A percentile compares a stretch with the other conserved stretches of the same genome.
Evolutionary conservation across 2,113 vertebrate genomes (phyloP).

Genomic region (Paralichthys olivaceus): DNA sequence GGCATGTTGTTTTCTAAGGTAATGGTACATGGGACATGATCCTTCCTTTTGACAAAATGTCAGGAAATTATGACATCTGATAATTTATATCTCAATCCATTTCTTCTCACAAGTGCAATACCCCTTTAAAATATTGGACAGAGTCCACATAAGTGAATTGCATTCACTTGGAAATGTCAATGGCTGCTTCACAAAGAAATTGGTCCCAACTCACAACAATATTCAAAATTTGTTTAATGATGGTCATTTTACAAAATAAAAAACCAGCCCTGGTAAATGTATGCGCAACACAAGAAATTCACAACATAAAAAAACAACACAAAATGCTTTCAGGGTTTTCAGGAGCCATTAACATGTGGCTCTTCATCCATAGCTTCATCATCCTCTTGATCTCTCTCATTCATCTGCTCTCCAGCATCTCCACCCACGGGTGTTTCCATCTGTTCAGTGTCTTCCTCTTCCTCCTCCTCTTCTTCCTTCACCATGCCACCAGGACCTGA

Average conservation of each 20-base stretch:
- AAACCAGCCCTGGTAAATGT: background rate
- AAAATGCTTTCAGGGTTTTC: background rate
- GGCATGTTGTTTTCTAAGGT: no score
- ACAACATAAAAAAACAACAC: background rate
- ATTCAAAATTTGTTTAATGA: conserved; percentile 59
- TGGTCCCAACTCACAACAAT: background rate
- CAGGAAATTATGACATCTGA: no score
- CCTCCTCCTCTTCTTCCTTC: conserved; percentile 79
- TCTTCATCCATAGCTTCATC: conserved; percentile 88
- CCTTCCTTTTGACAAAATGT: no score
- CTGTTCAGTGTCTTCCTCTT: conserved; percentile 39
- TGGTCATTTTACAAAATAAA: conserved; percentile 43
- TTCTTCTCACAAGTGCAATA: no score
- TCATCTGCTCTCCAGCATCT: conserved; percentile 42
- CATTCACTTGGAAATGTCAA: no score
- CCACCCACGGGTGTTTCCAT: conserved; percentile 40
- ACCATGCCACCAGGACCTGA: conserved; percentile 62
- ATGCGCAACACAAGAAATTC: conserved; percentile 13
- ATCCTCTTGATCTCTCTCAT: conserved; percentile 43
- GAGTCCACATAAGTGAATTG: no score
- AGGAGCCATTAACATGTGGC: conserved; percentile 86
- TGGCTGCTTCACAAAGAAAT: background rate
- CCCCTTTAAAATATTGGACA: no score
- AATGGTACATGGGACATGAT: no score
- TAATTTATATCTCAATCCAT: no score